Evolutionary conservation across 2,888 invertebrate species (phyloP).

Genomic region (Chironomus tentans): DNA sequence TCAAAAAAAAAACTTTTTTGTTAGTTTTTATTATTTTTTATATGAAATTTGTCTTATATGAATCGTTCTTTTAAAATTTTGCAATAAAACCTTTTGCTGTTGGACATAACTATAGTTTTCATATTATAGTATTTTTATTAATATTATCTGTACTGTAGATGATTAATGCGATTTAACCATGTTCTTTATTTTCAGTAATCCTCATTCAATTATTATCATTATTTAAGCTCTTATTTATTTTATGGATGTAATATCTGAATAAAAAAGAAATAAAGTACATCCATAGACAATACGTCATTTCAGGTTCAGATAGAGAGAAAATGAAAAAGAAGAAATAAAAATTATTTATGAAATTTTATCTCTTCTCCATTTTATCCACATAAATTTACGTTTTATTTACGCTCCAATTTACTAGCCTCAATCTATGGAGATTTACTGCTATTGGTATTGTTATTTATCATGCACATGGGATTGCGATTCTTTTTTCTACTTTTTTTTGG

Average conservation of each 20-base stretch:
- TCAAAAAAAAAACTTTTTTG: no score
- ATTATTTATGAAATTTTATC: background rate
- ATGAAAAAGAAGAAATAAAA: background rate
- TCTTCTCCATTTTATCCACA: background rate
- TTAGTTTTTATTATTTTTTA: no score
- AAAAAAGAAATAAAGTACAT: background rate
- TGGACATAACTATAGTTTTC: no score
- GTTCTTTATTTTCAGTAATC: background rate
- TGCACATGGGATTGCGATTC: background rate
- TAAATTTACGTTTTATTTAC: background rate
- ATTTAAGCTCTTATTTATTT: background rate
- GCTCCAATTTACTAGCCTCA: background rate
- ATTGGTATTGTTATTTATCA: slow-evolving; percentile 14
- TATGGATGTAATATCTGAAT: background rate
- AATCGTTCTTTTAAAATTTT: no score
- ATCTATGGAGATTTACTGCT: background rate
- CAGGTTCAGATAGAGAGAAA: background rate
- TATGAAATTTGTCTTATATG: no score
- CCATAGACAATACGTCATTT: background rate
- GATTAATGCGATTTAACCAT: background rate
- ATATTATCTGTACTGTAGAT: background rate
- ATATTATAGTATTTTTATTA: no score
- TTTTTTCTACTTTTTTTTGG: background rate
- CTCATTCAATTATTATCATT: background rate
- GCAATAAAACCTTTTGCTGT: no score